Base-by-base conservation (phyloP, 2,797 vertebrate species). In the Dermochelys coriacea region DNA sequence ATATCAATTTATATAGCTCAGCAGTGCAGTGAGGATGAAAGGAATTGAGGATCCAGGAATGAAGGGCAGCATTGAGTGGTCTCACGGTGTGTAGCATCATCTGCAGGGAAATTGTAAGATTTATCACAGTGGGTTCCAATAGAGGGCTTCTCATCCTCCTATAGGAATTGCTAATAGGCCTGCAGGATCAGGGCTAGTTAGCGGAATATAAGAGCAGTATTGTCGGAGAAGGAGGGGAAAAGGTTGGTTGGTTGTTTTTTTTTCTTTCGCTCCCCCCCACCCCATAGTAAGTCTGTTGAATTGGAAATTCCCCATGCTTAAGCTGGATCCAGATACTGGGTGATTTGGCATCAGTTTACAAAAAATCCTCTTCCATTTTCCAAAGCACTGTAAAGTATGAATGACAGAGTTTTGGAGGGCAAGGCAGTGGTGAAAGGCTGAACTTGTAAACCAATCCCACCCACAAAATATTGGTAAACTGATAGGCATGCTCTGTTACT, bases 341-440 rank as follows among this genome's bases (percentile, higher is more conserved):
- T 71, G 37, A 91, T 91, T 82, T 93, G 78, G 37, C 68, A 90
- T 54, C 93, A 78, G 47, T 90, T 93, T 87, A 59, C 90, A 80
- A 90, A 90, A 82, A 89, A 71, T 88, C 45, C 50, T 47, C 25
- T 82, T 51, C 1, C 1, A 0, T 34, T 74, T 89, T 90, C 68
- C 86, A 23, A 74, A 0, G 0, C 0, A 0, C 7, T 9, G 41
- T 94, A 93, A 95, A 84, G 89, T 88, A 80, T 84, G 47, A 82
- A 12, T 0, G 0, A 41, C n/a, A 37, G 7, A 1, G 37, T 31
- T 54, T 90, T 64, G 19, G 23, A 54, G 54, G 86, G 41, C 2
- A 47, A 93, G 59, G 79, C 29, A 45, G 80, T 74, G 64, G 80
- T 74, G 64, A 93, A 93, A 94, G 84, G 84, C 52, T 89, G 47